A percentile compares a stretch with the other conserved stretches of the same genome.
Evolutionary conservation across 92 coral and sea anemone species (phyloP).

Genomic region (Palythoa caribaeorum): DNA sequence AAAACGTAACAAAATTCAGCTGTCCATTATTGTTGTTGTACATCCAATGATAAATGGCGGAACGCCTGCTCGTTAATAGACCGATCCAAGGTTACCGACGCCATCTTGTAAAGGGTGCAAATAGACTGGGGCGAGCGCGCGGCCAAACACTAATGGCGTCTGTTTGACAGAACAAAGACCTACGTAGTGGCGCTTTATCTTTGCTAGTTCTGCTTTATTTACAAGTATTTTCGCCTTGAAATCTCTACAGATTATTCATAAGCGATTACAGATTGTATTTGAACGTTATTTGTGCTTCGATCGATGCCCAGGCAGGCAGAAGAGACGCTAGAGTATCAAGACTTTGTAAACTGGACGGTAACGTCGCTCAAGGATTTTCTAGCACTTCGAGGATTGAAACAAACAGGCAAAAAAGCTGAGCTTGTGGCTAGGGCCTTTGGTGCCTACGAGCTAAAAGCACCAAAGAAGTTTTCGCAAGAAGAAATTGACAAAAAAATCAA

Average conservation of each 20-base stretch:
- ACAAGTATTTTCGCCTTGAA: background rate
- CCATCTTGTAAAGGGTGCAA: background rate
- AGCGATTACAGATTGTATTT: background rate
- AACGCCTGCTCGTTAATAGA: too few relatives aligned
- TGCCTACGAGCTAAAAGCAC: conserved; percentile 44
- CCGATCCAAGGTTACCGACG: background rate
- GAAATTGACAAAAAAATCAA: conserved; percentile 44
- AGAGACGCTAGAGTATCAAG: conserved; percentile 50
- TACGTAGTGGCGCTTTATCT: background rate
- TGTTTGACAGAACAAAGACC: background rate
- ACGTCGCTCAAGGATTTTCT: conserved; percentile 62
- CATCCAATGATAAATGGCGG: too few relatives aligned
- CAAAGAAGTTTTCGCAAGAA: conserved; percentile 56
- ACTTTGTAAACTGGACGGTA: conserved; percentile 54
- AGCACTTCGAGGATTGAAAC: conserved; percentile 56
- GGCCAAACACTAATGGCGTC: background rate
- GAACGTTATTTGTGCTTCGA: background rate
- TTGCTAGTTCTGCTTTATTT: background rate
- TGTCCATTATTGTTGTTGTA: too few relatives aligned
- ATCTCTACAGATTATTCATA: background rate
- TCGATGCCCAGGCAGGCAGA: conserved; percentile 53
- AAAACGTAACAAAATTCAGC: too few relatives aligned
- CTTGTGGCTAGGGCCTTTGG: conserved; percentile 65
- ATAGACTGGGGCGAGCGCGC: background rate
- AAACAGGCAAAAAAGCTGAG: conserved; percentile 59